Evolutionary conservation across 1,140 invertebrate species (phyloP).

Genomic region (Nasonia longicornis): DNA sequence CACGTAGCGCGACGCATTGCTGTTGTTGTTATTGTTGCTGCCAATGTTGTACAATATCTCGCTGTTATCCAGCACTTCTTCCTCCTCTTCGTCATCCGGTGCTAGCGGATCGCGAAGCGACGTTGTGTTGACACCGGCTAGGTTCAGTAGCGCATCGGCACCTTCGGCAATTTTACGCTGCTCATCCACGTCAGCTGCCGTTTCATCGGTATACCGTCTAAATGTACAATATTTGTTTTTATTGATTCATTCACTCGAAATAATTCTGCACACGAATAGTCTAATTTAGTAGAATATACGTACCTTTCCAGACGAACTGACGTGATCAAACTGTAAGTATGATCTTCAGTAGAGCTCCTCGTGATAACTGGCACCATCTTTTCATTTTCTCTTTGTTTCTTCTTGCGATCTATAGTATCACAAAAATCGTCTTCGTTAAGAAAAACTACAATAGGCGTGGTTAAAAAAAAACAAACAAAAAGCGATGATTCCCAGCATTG

Average conservation of each 20-base stretch:
- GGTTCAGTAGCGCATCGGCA: conserved; percentile 81
- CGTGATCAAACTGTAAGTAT: conserved; percentile 76
- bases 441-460: background rate
- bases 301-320: conserved; percentile 65
- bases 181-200: conserved; percentile 74
- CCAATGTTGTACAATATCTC: background rate
- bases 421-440: conserved; percentile 21
- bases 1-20: conserved; percentile 51
- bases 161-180: conserved; percentile 83
- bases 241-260: background rate
- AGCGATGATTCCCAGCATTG: background rate
- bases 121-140: conserved; percentile 73
- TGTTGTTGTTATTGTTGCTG: conserved; percentile 57
- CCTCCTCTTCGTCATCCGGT: conserved; percentile 49
- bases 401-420: conserved; percentile 31
- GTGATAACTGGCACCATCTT: conserved; percentile 75
- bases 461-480: conserved; percentile 12
- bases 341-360: conserved; percentile 82
- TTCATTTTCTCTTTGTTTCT: conserved; percentile 56
- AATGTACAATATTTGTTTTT: background rate
- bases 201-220: conserved; percentile 12
- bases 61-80: conserved; percentile 44
- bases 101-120: conserved; percentile 51
- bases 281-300: background rate
- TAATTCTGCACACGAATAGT: background rate